Conservation (phyloP, 1,140 invertebrate species). For the Habropoda laboriosa region DNA sequence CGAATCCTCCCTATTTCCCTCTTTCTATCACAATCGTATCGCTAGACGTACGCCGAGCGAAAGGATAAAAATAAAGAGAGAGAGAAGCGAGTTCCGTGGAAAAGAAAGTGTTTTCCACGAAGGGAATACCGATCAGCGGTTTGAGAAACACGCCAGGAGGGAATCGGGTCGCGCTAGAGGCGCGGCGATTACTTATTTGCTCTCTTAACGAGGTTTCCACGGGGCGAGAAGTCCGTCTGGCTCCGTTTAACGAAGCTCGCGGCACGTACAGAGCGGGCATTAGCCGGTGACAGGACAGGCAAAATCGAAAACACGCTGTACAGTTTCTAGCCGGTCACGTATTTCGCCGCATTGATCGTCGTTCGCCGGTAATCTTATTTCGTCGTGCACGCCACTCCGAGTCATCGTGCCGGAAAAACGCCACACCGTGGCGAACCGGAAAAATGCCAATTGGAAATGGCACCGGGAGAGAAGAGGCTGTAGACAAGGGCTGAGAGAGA, state of each 20-base stretch:
- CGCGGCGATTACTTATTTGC: not conserved
- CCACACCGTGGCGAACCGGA: not conserved
- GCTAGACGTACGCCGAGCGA: too few relatives aligned
- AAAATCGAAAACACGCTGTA: conserved; percentile 32
- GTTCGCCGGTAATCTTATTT: conserved; percentile 39
- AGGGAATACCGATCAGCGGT: not conserved
- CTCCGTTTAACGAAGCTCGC: conserved; percentile 8
- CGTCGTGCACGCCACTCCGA: too few relatives aligned
- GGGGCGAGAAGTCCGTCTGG: conserved; percentile 1
- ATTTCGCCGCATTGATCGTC: conserved; percentile 35
- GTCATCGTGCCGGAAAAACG: not conserved
- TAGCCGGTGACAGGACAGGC: conserved; percentile 1
- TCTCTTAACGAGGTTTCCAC: not conserved
- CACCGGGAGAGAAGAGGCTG: not conserved
- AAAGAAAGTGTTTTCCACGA: conserved; percentile 3
- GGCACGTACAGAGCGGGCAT: conserved; percentile 4
- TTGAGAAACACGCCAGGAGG: not conserved
- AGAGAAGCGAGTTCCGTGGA: not conserved
- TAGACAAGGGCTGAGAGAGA: not conserved
- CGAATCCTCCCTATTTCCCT: too few relatives aligned
- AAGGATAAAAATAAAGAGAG: too few relatives aligned
- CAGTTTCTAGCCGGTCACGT: conserved; percentile 24
- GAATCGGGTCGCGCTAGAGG: not conserved
- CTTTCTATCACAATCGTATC: too few relatives aligned
- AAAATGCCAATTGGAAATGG: conserved; percentile 45